Evolutionary conservation across 2,888 invertebrate species (phyloP).

Genomic region (Steinernema scapterisci): DNA sequence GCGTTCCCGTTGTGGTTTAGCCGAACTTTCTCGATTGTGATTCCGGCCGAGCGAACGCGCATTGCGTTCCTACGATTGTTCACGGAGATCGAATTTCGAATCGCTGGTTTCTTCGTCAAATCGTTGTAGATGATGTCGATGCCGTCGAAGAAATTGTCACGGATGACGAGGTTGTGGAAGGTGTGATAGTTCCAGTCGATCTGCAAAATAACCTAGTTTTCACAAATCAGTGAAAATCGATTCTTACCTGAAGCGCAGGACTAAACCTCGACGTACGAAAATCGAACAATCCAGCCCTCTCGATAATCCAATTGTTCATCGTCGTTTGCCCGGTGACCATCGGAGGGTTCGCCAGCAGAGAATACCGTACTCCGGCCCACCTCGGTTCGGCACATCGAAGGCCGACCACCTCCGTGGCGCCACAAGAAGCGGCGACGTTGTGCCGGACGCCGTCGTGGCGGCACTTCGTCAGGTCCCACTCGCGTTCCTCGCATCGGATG

Average conservation of each 20-base stretch:
- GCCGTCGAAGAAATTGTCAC: constrained; percentile 88
- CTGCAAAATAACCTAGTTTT: constrained; percentile 46
- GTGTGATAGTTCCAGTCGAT: constrained; percentile 74
- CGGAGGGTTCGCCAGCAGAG: constrained; percentile 79
- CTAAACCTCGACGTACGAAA: constrained; percentile 72
- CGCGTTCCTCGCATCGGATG: constrained; percentile 84
- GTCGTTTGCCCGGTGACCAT: constrained; percentile 74
- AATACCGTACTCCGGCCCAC: constrained; percentile 91
- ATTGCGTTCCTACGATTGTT: constrained; percentile 76
- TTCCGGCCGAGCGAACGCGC: constrained; percentile 66
- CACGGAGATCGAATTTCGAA: constrained; percentile 50
- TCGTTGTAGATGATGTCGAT: constrained; percentile 91
- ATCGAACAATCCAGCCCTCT: constrained; percentile 90
- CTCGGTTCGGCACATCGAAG: constrained; percentile 77
- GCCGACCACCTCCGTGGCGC: constrained; percentile 42
- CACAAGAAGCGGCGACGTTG: constrained; percentile 71
- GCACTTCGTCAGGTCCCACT: constrained; percentile 81
- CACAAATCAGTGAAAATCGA: background rate
- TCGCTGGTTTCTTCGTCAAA: constrained; percentile 77
- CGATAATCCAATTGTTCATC: constrained; percentile 84
- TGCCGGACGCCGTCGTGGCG: constrained; percentile 75
- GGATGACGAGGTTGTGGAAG: constrained; percentile 70
- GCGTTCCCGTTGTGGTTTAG: constrained; percentile 76
- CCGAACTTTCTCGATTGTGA: constrained; percentile 73
- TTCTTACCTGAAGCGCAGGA: constrained; percentile 68